Percentiles rank a stretch among this genome's conserved stretches.
phyloP scores from a whole-genome alignment of 2,888 invertebrate species.

The Thymelicus sylvestris region DNA sequence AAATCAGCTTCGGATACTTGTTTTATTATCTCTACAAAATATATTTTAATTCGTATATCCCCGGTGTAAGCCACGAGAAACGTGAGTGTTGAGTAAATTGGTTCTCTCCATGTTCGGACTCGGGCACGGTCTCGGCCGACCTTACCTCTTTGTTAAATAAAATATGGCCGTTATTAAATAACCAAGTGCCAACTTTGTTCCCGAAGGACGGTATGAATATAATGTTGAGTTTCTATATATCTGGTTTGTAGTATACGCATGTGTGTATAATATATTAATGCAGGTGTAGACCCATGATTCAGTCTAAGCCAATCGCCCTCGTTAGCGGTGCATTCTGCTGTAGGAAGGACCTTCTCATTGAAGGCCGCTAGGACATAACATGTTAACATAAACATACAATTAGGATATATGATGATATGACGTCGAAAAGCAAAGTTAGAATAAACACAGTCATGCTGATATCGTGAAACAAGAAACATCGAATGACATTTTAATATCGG shows the following conservation, averaged over 20 bases:
- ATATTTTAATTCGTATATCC: constrained; percentile 1
- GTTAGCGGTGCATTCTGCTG: no score
- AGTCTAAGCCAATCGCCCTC: no score
- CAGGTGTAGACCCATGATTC: no score
- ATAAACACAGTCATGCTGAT: no score
- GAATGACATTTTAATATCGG: no score
- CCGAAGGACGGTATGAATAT: constrained; percentile 22
- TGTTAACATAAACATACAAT: no score
- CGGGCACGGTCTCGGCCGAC: constrained; percentile 24
- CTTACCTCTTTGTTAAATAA: constrained; percentile 38
- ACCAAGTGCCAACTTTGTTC: constrained; percentile 27
- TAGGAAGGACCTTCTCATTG: no score
- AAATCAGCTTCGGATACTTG: not conserved
- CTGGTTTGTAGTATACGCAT: not conserved
- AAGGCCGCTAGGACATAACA: no score
- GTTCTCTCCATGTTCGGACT: constrained; percentile 7
- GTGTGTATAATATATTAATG: no score
- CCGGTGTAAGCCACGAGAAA: constrained; percentile 1
- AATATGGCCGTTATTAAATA: constrained; percentile 32
- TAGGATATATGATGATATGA: no score
- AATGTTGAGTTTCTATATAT: constrained; percentile 8
- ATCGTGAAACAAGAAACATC: no score
- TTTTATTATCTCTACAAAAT: constrained; percentile 4
- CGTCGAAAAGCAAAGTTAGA: no score
- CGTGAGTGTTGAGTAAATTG: constrained; percentile 13